phyloP scores from a whole-genome alignment of 2,113 vertebrate species.

The Lynx canadensis region DNA sequence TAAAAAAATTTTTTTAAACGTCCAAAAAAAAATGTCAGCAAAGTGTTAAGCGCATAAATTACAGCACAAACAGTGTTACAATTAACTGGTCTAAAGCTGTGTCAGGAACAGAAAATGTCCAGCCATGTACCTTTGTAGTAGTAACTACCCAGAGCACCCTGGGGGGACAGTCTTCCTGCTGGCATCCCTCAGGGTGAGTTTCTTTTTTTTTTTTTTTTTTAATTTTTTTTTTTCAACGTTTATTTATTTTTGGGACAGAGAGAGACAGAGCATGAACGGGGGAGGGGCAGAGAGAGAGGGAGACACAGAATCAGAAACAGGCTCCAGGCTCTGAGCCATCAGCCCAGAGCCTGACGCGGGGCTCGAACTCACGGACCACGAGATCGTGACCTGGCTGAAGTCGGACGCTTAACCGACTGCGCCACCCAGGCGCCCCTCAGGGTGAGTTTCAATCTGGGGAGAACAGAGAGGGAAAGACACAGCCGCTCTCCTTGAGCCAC shows the following conservation, averaged over 20 bases:
- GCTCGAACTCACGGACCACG: no score
- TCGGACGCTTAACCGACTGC: no score
- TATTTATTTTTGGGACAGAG: no score
- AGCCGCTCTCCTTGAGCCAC: neutral
- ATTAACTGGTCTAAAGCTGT: neutral
- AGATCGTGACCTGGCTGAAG: no score
- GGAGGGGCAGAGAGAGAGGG: no score
- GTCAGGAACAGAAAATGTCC: neutral
- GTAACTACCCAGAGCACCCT: neutral
- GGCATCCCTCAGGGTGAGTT: neutral
- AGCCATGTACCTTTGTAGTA: neutral
- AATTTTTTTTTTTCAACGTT: no score
- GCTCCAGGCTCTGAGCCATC: no score
- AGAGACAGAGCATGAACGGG: no score
- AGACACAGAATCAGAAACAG: no score
- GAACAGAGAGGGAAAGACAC: neutral
- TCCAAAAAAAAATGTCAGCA: neutral
- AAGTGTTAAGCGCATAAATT: neutral
- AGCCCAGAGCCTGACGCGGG: no score
- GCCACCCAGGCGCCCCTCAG: no score
- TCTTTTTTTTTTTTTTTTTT: no score
- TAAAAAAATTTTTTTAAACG: neutral
- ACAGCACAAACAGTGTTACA: neutral
- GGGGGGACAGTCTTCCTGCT: neutral
- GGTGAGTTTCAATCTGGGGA: neutral